A percentile compares a stretch with the other conserved stretches of the same genome.
phyloP scores from a whole-genome alignment of 2,888 invertebrate genomes.

The Helleia helle region DNA sequence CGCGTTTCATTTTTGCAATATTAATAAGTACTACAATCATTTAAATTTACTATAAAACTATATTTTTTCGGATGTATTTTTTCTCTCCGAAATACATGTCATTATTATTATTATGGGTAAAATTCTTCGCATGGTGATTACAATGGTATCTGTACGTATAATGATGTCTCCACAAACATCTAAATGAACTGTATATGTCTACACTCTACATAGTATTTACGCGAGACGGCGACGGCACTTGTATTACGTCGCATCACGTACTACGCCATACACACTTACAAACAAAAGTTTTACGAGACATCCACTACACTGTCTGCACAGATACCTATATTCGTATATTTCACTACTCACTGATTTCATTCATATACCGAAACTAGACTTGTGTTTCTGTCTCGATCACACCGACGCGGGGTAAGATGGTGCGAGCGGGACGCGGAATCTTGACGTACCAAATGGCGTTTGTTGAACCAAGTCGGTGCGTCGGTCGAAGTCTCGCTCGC shows the following conservation, averaged over 20 bases:
- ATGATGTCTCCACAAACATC: conserved; percentile 9
- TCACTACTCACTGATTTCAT: conserved; percentile 60
- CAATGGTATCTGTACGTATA: not conserved
- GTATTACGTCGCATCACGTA: conserved; percentile 44
- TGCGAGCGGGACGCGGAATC: conserved; percentile 43
- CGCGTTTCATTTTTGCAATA: no score
- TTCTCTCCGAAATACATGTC: no score
- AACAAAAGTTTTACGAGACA: conserved; percentile 49
- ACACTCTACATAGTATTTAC: conserved; percentile 42
- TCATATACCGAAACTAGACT: conserved; percentile 68
- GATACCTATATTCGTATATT: conserved; percentile 31
- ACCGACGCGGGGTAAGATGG: conserved; percentile 29
- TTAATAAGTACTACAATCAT: no score
- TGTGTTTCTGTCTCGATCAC: conserved; percentile 61
- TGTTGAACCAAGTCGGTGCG: conserved; percentile 63
- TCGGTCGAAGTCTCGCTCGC: conserved; percentile 60
- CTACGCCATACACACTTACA: conserved; percentile 52
- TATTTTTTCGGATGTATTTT: no score
- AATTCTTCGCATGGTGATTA: not conserved
- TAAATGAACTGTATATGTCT: conserved; percentile 22
- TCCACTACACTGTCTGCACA: conserved; percentile 42
- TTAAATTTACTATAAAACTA: no score
- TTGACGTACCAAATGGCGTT: conserved; percentile 56
- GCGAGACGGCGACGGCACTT: conserved; percentile 41
- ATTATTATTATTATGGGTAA: no score